Evolutionary conservation across 2,888 invertebrate genomes (phyloP).

Genomic region (Gymnosoma rotundatum): DNA sequence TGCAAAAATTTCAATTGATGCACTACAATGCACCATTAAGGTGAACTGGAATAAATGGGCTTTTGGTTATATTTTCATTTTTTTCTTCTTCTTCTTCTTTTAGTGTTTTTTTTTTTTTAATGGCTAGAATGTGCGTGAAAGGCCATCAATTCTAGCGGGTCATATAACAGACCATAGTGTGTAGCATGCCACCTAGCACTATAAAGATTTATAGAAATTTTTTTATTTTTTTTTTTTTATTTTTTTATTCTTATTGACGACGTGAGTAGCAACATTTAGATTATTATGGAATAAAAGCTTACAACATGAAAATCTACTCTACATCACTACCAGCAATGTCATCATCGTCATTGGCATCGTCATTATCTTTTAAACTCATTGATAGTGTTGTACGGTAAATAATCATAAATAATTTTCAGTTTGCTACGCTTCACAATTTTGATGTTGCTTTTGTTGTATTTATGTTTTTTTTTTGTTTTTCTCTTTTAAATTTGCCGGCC

Average conservation of each 20-base stretch:
- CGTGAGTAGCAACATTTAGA: constrained; percentile 12
- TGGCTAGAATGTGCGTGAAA: constrained; percentile 34
- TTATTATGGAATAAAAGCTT: constrained; percentile 32
- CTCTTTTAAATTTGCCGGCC: not conserved
- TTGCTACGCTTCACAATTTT: constrained; percentile 46
- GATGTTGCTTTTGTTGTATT: constrained; percentile 15
- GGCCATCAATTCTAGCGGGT: constrained; percentile 44
- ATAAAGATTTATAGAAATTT: constrained; percentile 1
- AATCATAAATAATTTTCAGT: constrained; percentile 61
- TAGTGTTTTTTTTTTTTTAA: not conserved
- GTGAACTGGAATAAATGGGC: constrained; percentile 15
- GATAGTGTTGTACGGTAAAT: constrained; percentile 49
- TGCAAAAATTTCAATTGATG: constrained; percentile 46
- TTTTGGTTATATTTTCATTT: constrained; percentile 1
- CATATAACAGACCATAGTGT: constrained; percentile 18
- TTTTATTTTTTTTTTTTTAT: not conserved
- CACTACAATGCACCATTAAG: constrained; percentile 40
- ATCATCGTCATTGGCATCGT: constrained; percentile 22
- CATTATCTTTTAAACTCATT: constrained; percentile 26
- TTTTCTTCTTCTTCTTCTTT: too few species aligned
- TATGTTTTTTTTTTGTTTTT: constrained; percentile 19
- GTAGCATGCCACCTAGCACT: not conserved
- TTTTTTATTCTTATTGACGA: constrained; percentile 1
- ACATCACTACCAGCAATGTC: constrained; percentile 9
- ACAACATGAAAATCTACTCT: constrained; percentile 40